Conservation (phyloP, 2,113 vertebrate species). For the Macaca nemestrina region DNA sequence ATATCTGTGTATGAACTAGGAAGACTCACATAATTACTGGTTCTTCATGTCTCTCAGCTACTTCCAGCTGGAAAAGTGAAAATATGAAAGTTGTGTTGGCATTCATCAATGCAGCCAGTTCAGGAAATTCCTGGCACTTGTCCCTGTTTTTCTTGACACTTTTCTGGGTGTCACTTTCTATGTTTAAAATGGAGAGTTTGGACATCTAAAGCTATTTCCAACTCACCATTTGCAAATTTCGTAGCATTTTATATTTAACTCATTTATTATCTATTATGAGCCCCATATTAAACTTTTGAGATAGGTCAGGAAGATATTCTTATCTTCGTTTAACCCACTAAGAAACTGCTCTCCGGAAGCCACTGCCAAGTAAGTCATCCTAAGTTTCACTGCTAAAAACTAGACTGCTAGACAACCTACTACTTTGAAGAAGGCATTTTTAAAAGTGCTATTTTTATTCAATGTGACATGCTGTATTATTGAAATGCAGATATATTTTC, state of each 20-base stretch:
- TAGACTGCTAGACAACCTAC: not conserved
- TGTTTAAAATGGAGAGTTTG: not conserved
- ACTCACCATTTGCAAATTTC: not conserved
- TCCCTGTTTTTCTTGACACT: not conserved
- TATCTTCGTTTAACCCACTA: not conserved
- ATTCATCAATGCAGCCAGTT: not conserved
- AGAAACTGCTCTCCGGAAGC: slow-evolving; percentile 18
- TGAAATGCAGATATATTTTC: slow-evolving; percentile 27
- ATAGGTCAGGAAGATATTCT: not conserved
- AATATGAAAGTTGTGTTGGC: not conserved
- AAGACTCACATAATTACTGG: not conserved
- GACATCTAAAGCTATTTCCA: not conserved
- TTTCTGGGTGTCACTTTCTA: not conserved
- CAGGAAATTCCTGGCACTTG: not conserved
- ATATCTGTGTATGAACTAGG: not conserved
- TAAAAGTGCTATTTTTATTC: not conserved
- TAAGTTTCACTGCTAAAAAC: not conserved
- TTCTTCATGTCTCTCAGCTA: too few relatives aligned
- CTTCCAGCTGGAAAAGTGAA: not conserved
- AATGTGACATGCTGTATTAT: too few relatives aligned
- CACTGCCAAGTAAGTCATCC: not conserved
- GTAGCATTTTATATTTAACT: not conserved
- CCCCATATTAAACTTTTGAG: not conserved
- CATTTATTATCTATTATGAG: not conserved
- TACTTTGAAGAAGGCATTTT: not conserved